phyloP scores from a whole-genome alignment of 2,888 invertebrate species.

The Lapara coniferarum region DNA sequence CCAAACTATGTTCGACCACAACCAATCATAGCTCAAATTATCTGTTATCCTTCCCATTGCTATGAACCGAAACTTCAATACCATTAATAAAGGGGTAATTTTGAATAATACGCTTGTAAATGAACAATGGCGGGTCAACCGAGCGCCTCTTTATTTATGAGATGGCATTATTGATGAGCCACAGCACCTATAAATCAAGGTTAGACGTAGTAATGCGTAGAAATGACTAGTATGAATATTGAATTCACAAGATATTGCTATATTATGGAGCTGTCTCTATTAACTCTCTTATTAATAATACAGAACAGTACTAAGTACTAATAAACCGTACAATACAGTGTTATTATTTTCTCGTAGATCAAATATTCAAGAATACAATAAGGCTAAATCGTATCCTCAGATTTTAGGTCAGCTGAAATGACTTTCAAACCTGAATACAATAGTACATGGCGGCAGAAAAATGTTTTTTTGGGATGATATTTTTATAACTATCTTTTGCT shows the following conservation, averaged over 20 bases:
- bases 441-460: too few species aligned
- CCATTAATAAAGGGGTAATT: constrained; percentile 13
- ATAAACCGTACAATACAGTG: too few species aligned
- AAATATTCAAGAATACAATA: too few species aligned
- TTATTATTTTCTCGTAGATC: too few species aligned
- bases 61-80: not conserved
- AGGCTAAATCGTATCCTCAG: too few species aligned
- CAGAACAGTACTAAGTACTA: too few species aligned
- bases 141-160: constrained; percentile 19
- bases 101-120: constrained; percentile 20
- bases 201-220: constrained; percentile 3
- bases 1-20: not conserved
- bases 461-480: not conserved
- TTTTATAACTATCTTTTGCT: too few species aligned
- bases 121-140: constrained; percentile 23
- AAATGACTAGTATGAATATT: not conserved
- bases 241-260: not conserved
- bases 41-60: too few species aligned
- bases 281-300: too few species aligned
- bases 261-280: too few species aligned
- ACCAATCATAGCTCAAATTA: not conserved
- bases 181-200: constrained; percentile 20
- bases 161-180: constrained; percentile 24
- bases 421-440: too few species aligned
- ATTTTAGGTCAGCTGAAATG: too few species aligned